Percentiles rank a stretch among this genome's conserved stretches.
Evolutionary conservation across 2,888 invertebrate species (phyloP).

Genomic region (Cryptocephalus moraei): DNA sequence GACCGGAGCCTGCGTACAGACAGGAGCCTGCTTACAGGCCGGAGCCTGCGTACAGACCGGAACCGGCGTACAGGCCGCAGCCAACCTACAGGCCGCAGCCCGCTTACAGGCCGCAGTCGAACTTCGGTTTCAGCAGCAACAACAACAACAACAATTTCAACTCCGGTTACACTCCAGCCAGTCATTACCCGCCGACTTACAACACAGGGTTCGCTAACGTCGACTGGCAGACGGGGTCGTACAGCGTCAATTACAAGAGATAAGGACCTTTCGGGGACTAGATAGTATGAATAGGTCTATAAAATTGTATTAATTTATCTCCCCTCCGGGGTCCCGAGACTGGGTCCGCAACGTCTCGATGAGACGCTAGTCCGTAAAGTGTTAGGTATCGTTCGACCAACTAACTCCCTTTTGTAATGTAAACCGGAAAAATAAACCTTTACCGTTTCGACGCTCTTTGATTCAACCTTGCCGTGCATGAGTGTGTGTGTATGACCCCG

Average conservation of each 20-base stretch:
- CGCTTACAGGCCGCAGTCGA: slow-evolving; percentile 27
- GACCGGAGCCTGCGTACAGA: slow-evolving; percentile 11
- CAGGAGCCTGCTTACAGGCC: slow-evolving; percentile 34
- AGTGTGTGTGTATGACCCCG: too few species aligned
- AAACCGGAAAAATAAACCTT: too few species aligned
- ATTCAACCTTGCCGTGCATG: too few species aligned
- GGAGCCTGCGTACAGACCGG: slow-evolving; percentile 5
- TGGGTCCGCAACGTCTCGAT: not conserved
- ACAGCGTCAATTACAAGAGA: slow-evolving; percentile 57
- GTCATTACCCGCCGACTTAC: slow-evolving; percentile 49
- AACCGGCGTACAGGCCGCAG: slow-evolving; percentile 30
- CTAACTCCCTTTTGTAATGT: too few species aligned
- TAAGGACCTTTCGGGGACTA: slow-evolving; percentile 10
- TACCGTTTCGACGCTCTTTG: too few species aligned
- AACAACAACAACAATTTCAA: slow-evolving; percentile 19
- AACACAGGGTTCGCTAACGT: slow-evolving; percentile 40
- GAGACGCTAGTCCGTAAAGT: not conserved
- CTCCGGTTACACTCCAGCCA: slow-evolving; percentile 13
- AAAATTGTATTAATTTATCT: not conserved
- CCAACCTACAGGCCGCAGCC: slow-evolving; percentile 24
- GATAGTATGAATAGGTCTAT: not conserved
- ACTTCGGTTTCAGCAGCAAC: slow-evolving; percentile 29
- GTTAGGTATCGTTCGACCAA: too few species aligned
- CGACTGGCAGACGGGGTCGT: slow-evolving; percentile 65
- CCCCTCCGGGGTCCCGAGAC: not conserved